Conservation (phyloP, 2,888 invertebrate species). For the Dendrolimus pini region DNA sequence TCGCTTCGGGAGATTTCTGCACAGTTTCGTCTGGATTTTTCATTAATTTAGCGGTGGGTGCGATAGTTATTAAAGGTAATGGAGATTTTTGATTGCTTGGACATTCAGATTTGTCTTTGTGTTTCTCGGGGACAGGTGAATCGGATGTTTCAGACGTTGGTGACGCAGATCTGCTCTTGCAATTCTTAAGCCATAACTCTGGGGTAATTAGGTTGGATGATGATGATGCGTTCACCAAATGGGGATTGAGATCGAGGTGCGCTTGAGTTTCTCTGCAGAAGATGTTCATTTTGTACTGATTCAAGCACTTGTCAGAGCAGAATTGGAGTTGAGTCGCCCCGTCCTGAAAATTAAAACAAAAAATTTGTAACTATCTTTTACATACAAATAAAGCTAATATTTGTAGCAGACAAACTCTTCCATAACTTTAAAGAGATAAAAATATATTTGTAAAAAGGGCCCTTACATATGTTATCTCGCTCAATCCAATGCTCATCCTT, state of each 20-base stretch:
- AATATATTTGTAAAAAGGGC: too few species aligned
- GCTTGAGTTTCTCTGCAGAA: constrained; percentile 96
- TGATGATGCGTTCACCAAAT: constrained; percentile 74
- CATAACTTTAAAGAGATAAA: too few species aligned
- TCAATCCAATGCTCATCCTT: too few species aligned
- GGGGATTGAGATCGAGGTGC: constrained; percentile 90
- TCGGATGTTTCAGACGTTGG: constrained; percentile 74
- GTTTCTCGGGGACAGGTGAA: constrained; percentile 67
- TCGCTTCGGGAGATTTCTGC: constrained; percentile 61
- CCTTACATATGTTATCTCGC: too few species aligned
- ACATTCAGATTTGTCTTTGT: constrained; percentile 32
- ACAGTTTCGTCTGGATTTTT: constrained; percentile 54
- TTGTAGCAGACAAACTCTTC: too few species aligned
- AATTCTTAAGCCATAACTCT: constrained; percentile 92
- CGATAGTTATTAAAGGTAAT: constrained; percentile 79
- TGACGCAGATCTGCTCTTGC: constrained; percentile 80
- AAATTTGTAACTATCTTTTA: background rate
- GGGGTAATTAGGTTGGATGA: constrained; percentile 86
- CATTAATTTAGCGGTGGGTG: constrained; percentile 81
- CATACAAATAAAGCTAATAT: too few species aligned
- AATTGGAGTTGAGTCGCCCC: constrained; percentile 94
- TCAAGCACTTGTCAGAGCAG: constrained; percentile 94
- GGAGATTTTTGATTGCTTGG: constrained; percentile 59
- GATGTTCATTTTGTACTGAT: constrained; percentile 98
- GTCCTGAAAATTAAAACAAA: constrained; percentile 75